Conservation (phyloP, 2,797 vertebrate genomes). For the Danio aesculapii region DNA sequence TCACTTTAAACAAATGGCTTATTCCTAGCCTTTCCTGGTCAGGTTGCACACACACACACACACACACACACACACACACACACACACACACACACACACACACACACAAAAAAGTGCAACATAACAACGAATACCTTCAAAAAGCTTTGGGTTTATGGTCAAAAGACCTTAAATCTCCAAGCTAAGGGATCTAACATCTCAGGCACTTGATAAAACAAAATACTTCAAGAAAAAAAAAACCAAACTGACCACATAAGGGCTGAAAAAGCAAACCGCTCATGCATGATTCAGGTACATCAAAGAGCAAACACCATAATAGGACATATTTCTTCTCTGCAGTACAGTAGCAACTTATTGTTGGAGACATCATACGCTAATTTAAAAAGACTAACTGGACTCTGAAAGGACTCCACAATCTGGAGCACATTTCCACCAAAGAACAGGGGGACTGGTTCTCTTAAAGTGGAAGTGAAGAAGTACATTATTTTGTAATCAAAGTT, state of each 20-base stretch:
- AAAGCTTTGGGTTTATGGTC: neutral
- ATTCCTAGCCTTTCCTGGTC: neutral
- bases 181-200: constrained; percentile 16
- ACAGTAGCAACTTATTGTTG: constrained; percentile 8
- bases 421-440: neutral
- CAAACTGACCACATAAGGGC: constrained; percentile 25
- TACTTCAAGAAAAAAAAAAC: constrained; percentile 10
- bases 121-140: neutral
- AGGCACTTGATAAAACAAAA: constrained; percentile 8
- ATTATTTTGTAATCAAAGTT: too few species aligned
- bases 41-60: neutral
- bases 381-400: neutral
- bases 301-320: constrained; percentile 3
- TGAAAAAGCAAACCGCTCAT: constrained; percentile 5
- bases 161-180: constrained; percentile 19
- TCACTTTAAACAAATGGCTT: neutral
- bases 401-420: neutral
- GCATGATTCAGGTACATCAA: neutral
- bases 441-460: neutral
- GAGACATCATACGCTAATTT: neutral
- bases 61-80: too few species aligned
- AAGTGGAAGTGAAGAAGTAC: too few species aligned
- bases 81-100: too few species aligned
- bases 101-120: constrained; percentile 1
- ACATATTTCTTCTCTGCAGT: neutral